These are phyloP conservation scores for Microctenopoma steveboyesi DNA, from an alignment of 2,797 vertebrate genomes.

Conservation along the genomic window DNA sequence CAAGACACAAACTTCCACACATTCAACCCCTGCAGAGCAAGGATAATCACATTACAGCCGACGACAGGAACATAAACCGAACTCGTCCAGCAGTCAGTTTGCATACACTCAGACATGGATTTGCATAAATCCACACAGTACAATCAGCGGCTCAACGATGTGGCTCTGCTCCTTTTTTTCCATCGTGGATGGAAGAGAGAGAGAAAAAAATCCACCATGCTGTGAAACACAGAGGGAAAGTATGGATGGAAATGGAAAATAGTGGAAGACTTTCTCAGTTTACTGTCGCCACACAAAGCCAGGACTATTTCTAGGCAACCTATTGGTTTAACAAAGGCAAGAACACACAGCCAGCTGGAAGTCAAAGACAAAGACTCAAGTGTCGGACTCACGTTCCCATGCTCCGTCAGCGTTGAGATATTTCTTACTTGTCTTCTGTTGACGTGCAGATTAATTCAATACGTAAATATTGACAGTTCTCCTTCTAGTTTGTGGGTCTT, in stretches of 20 bases:
- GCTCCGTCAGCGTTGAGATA: constrained; percentile 38
- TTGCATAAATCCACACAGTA: constrained; percentile 69
- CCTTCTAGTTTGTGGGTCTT: constrained; percentile 57
- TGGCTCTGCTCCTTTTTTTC: constrained; percentile 65
- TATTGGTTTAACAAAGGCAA: constrained; percentile 61
- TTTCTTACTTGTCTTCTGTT: constrained; percentile 45
- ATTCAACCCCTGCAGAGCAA: constrained; percentile 61
- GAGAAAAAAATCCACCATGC: constrained; percentile 44
- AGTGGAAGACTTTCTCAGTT: constrained; percentile 70
- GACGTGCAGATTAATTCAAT: constrained; percentile 63
- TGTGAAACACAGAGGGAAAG: constrained; percentile 58
- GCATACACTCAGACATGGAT: constrained; percentile 60
- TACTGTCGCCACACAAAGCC: constrained; percentile 73
- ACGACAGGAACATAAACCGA: constrained; percentile 59
- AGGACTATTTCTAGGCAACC: constrained; percentile 72
- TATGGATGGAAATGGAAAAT: constrained; percentile 72
- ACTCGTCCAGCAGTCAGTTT: constrained; percentile 39
- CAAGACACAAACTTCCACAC: constrained; percentile 74
- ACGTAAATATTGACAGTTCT: constrained; percentile 77
- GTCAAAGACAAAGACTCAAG: constrained; percentile 65
- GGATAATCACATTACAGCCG: constrained; percentile 71
- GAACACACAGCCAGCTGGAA: constrained; percentile 64
- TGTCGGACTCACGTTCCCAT: constrained; percentile 66
- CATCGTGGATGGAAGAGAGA: constrained; percentile 35
- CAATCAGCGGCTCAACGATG: constrained; percentile 59